These are phyloP conservation scores for Sebastes diploproa DNA, from an alignment of 2,797 vertebrate genomes.

Conservation along the genomic window DNA sequence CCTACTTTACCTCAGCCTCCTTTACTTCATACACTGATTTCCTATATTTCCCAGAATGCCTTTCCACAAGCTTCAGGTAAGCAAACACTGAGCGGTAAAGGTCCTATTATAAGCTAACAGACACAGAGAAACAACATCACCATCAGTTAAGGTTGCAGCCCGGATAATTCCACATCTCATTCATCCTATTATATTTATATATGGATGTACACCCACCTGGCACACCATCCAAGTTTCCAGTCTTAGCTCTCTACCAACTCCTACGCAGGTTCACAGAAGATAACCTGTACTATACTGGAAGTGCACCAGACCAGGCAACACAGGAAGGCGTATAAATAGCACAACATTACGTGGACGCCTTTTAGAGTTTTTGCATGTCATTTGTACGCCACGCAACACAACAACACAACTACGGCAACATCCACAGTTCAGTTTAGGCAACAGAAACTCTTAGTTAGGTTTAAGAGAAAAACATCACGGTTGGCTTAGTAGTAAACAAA, in stretches of 20 bases:
- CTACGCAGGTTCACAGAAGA: not conserved
- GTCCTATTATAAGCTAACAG: not conserved
- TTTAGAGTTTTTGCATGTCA: no score
- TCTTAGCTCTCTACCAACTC: not conserved
- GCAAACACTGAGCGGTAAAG: not conserved
- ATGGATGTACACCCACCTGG: not conserved
- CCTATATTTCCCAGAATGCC: not conserved
- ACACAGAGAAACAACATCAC: not conserved
- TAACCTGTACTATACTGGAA: not conserved
- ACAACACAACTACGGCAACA: no score
- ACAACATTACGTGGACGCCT: no score
- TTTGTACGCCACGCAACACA: no score
- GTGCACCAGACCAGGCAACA: not conserved
- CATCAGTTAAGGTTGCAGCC: not conserved
- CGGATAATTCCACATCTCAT: not conserved
- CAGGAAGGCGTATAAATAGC: no score
- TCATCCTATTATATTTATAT: not conserved
- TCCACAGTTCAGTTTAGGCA: no score
- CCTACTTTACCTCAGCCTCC: not conserved
- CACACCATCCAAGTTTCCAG: fast-evolving
- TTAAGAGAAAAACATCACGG: no score
- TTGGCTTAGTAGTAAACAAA: no score
- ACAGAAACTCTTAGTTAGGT: no score
- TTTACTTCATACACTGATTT: not conserved
- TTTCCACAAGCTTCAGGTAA: not conserved